Percentiles rank a stretch among this genome's conserved stretches.
Conservation (phyloP, 2,113 vertebrate genomes). For the Apaloderma vittatum region DNA sequence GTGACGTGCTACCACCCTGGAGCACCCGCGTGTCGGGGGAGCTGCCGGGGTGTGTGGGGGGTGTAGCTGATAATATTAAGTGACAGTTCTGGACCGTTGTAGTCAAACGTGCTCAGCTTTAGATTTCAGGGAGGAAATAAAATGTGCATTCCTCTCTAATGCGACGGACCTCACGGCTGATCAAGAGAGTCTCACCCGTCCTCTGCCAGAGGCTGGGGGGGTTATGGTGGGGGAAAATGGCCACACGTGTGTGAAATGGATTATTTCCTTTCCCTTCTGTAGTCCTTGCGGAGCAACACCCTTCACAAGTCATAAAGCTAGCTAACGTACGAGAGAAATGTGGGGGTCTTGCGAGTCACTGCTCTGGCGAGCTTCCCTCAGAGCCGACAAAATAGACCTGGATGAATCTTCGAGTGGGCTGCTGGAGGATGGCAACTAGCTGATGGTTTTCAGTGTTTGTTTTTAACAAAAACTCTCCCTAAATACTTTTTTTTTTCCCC, state of each 20-base stretch:
- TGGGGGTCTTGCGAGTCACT: fast-evolving
- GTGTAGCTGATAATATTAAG: constrained; percentile 54
- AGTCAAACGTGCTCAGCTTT: constrained; percentile 17
- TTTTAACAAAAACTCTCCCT: not conserved
- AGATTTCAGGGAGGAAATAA: not conserved
- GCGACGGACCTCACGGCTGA: not conserved
- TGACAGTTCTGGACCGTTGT: constrained; percentile 69
- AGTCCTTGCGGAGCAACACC: not conserved
- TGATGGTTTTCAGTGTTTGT: not conserved
- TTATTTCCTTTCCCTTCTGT: not conserved
- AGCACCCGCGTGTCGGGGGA: constrained; percentile 19
- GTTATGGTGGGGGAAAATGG: fast-evolving
- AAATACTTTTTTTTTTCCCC: not conserved
- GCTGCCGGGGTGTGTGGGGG: constrained; percentile 47
- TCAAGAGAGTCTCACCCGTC: not conserved
- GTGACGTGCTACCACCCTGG: constrained; percentile 82
- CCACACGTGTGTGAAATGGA: not conserved
- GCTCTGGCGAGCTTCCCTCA: not conserved
- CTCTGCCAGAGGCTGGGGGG: not conserved
- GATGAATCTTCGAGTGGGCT: not conserved
- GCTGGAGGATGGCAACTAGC: not conserved
- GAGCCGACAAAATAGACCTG: not conserved
- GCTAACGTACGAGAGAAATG: fast-evolving
- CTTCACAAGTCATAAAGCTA: fast-evolving
- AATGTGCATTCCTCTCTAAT: not conserved